phyloP scores from a whole-genome alignment of 1,140 invertebrate species.

The Chrysomallon squamiferum region DNA sequence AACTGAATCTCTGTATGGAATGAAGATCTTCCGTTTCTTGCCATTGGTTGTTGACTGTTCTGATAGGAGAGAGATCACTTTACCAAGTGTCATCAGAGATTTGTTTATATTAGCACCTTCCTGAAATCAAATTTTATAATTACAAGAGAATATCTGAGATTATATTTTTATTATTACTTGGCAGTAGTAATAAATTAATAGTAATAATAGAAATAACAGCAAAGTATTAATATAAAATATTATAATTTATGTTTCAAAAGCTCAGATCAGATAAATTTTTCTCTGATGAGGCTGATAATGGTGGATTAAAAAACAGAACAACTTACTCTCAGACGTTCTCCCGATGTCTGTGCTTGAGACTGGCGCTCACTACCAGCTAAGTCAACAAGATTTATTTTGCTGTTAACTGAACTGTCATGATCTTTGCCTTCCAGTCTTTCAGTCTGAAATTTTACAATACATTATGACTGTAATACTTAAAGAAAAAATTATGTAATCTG shows the following conservation, averaged over 20 bases:
- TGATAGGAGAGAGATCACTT: slow-evolving; percentile 76
- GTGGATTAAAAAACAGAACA: no score
- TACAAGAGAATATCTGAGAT: no score
- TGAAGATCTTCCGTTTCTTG: slow-evolving; percentile 70
- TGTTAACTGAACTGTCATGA: slow-evolving; percentile 65
- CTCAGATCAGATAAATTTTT: no score
- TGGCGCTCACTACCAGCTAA: slow-evolving; percentile 85
- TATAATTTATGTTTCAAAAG: no score
- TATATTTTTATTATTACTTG: background rate
- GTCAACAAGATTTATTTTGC: slow-evolving; percentile 85
- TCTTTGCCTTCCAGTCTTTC: slow-evolving; percentile 59
- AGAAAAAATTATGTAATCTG: no score
- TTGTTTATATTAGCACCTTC: slow-evolving; percentile 83
- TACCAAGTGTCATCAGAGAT: slow-evolving; percentile 81
- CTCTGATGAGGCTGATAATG: no score
- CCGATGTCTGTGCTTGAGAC: slow-evolving; percentile 77
- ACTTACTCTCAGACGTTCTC: slow-evolving; percentile 74
- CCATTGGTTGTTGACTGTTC: slow-evolving; percentile 59
- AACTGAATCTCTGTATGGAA: slow-evolving; percentile 90
- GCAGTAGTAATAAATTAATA: no score
- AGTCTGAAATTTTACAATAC: slow-evolving; percentile 31
- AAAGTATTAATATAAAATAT: no score
- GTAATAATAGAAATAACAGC: slow-evolving; percentile 8
- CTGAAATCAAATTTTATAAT: slow-evolving; percentile 55
- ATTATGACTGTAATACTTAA: no score